Evolutionary conservation across 2,888 invertebrate species (phyloP).

Genomic region (Tenthredo distinguenda): DNA sequence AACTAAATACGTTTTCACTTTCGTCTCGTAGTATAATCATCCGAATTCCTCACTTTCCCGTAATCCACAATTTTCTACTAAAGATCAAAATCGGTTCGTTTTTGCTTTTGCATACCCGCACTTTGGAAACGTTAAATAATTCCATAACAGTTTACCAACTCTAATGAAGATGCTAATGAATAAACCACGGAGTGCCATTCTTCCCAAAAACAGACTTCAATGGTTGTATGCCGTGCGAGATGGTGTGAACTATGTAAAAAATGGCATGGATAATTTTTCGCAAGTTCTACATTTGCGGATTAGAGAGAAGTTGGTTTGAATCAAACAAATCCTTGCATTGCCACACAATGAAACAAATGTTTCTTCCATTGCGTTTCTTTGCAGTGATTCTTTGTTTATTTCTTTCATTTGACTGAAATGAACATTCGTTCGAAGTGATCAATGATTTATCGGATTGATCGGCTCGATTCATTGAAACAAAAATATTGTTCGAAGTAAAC

Average conservation of each 20-base stretch:
- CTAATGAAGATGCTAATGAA: background rate
- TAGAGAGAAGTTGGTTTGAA: too few species aligned
- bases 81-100: background rate
- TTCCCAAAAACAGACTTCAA: background rate
- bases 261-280: too few species aligned
- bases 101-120: background rate
- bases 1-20: background rate
- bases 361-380: too few species aligned
- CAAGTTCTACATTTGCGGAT: too few species aligned
- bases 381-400: too few species aligned
- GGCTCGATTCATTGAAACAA: too few species aligned
- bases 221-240: background rate
- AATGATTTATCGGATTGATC: too few species aligned
- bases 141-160: background rate
- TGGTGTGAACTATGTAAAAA: background rate
- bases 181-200: background rate
- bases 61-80: background rate
- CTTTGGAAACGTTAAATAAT: background rate
- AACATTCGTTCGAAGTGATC: too few species aligned
- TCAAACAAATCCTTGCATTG: too few species aligned
- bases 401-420: too few species aligned
- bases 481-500: too few species aligned
- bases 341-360: too few species aligned
- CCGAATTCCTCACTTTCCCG: background rate
- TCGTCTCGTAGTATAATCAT: background rate